Conservation (phyloP, 2,113 vertebrate genomes). For the Porphyrio hochstetteri region DNA sequence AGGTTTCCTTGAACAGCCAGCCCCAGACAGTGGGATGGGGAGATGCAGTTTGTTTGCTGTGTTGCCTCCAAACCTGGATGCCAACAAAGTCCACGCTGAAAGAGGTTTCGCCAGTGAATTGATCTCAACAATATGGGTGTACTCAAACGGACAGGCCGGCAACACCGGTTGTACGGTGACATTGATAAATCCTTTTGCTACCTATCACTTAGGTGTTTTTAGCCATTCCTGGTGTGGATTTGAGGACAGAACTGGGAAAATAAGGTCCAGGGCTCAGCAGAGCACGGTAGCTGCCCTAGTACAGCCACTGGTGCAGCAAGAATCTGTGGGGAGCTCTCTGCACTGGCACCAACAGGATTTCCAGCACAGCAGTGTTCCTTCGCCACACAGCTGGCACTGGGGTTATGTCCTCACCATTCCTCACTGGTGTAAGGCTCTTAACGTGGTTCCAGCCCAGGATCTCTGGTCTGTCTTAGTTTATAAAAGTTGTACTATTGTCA, state of each 20-base stretch:
- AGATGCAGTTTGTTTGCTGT: background rate
- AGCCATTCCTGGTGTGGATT: background rate
- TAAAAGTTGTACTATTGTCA: background rate
- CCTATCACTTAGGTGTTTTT: background rate
- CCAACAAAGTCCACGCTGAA: background rate
- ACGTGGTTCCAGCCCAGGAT: background rate
- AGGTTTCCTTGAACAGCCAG: background rate
- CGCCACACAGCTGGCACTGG: background rate
- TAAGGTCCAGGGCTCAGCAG: too few species aligned
- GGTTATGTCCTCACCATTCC: background rate
- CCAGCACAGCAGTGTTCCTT: background rate
- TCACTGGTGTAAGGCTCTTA: background rate
- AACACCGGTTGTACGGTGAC: background rate
- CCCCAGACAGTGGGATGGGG: background rate
- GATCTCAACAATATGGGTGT: background rate
- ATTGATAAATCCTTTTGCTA: background rate
- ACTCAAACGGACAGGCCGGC: background rate
- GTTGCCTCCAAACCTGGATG: background rate
- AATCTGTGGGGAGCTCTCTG: background rate
- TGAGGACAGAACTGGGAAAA: background rate
- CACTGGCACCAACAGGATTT: background rate
- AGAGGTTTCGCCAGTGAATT: background rate
- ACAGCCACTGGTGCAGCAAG: background rate
- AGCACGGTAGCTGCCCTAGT: background rate
- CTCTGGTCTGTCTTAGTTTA: background rate